Conservation (phyloP, 1,140 invertebrate genomes). For the Brachionus angularis region DNA sequence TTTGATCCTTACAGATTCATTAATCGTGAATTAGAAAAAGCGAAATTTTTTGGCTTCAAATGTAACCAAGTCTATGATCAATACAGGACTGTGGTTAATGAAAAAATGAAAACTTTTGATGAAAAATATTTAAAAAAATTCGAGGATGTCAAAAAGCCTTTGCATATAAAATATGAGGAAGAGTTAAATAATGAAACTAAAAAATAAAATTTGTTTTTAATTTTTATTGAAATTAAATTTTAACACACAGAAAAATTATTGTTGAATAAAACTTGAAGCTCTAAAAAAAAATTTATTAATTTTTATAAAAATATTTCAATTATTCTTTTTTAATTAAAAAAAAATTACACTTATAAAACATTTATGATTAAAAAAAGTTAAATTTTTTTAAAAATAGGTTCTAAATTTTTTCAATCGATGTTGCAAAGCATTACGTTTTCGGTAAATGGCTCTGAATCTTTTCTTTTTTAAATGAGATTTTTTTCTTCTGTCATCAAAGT, state of each 20-base stretch:
- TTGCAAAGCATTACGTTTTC: constrained; percentile 17
- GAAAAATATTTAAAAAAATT: constrained; percentile 36
- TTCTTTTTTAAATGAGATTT: constrained; percentile 13
- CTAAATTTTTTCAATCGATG: constrained; percentile 18
- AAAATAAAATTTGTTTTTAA: not conserved
- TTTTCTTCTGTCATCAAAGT: not conserved
- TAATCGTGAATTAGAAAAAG: constrained; percentile 43
- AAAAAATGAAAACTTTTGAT: constrained; percentile 36
- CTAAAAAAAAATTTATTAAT: no score
- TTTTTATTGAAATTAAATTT: not conserved
- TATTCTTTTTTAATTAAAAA: not conserved
- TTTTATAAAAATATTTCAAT: not conserved
- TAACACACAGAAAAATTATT: not conserved
- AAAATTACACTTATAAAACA: not conserved
- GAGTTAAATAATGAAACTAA: constrained; percentile 10
- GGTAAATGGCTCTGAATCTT: constrained; percentile 12
- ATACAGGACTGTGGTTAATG: constrained; percentile 11
- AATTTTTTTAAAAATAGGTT: constrained; percentile 10
- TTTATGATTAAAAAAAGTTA: not conserved
- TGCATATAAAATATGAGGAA: constrained; percentile 9
- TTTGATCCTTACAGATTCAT: constrained; percentile 35
- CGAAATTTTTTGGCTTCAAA: constrained; percentile 41
- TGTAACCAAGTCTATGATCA: constrained; percentile 31
- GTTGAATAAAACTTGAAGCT: no score
- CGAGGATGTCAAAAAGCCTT: constrained; percentile 31